Percentiles rank a stretch among this genome's conserved stretches.
Conservation (phyloP, 1,140 invertebrate genomes). For the Ceratitis capitata region DNA sequence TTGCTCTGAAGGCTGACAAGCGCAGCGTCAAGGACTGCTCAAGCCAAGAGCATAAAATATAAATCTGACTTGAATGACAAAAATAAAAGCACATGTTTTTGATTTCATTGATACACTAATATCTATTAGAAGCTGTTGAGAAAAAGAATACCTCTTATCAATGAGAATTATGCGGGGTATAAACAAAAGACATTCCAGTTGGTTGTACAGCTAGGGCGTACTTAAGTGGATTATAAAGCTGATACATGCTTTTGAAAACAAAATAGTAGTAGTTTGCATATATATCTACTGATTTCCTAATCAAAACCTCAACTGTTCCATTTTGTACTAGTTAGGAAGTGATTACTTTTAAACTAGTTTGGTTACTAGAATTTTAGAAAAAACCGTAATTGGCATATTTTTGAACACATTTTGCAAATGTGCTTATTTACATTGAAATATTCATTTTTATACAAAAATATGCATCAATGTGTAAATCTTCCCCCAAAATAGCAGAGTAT, state of each 20-base stretch:
- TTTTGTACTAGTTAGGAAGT: neutral
- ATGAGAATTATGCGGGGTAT: neutral
- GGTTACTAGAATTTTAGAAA: too few species aligned
- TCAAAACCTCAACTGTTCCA: too few species aligned
- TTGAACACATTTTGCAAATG: too few species aligned
- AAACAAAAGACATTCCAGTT: neutral
- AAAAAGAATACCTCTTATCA: constrained; percentile 12
- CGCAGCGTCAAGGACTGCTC: too few species aligned
- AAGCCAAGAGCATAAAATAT: neutral
- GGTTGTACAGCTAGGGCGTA: neutral
- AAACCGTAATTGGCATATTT: too few species aligned
- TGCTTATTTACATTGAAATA: neutral
- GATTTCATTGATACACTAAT: constrained; percentile 23
- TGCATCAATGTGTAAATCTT: neutral
- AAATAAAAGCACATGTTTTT: neutral
- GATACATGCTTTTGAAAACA: too few species aligned
- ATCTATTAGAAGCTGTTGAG: neutral
- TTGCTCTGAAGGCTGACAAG: too few species aligned
- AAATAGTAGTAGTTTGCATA: neutral
- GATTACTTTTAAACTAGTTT: too few species aligned
- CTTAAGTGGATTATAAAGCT: neutral
- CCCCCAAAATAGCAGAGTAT: neutral
- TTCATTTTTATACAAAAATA: neutral
- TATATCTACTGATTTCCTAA: too few species aligned
- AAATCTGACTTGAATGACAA: neutral